These are phyloP conservation scores for Mus musculus DNA, from an alignment of 2,113 vertebrate genomes.

Conservation along the genomic window DNA sequence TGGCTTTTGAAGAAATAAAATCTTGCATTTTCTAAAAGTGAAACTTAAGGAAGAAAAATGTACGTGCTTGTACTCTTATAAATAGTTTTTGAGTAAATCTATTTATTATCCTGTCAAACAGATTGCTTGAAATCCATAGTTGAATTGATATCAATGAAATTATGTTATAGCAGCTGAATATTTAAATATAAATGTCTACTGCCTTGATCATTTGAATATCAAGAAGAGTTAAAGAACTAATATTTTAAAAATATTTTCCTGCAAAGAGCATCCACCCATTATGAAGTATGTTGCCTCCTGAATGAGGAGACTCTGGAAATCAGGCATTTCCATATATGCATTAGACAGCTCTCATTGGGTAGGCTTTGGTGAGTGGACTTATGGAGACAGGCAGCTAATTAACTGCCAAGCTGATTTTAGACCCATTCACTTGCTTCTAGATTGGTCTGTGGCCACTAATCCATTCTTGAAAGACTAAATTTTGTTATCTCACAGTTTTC, in stretches of 20 bases:
- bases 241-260: conserved; percentile 36
- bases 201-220: not conserved
- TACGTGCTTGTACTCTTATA: not conserved
- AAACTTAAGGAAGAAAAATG: conserved; percentile 8
- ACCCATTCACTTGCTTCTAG: conserved; percentile 39
- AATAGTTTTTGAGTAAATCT: conserved; percentile 40
- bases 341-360: conserved; percentile 45
- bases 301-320: conserved; percentile 6
- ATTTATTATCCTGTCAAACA: not conserved
- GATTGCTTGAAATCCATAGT: conserved; percentile 28
- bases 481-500: conserved; percentile 58
- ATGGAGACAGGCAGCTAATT: conserved; percentile 57
- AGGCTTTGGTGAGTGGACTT: conserved; percentile 54
- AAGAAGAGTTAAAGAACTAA: conserved; percentile 2
- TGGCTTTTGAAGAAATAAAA: conserved; percentile 50
- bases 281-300: conserved; percentile 12
- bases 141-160: conserved; percentile 23
- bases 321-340: not conserved
- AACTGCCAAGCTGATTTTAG: conserved; percentile 65
- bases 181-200: conserved; percentile 37
- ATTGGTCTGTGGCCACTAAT: conserved; percentile 58
- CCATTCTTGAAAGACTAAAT: conserved; percentile 67
- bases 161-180: not conserved
- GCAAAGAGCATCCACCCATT: not conserved
- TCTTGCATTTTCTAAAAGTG: conserved; percentile 18